These are phyloP conservation scores for Fulmarus glacialis DNA, from an alignment of 2,113 vertebrate genomes.

Conservation along the genomic window DNA sequence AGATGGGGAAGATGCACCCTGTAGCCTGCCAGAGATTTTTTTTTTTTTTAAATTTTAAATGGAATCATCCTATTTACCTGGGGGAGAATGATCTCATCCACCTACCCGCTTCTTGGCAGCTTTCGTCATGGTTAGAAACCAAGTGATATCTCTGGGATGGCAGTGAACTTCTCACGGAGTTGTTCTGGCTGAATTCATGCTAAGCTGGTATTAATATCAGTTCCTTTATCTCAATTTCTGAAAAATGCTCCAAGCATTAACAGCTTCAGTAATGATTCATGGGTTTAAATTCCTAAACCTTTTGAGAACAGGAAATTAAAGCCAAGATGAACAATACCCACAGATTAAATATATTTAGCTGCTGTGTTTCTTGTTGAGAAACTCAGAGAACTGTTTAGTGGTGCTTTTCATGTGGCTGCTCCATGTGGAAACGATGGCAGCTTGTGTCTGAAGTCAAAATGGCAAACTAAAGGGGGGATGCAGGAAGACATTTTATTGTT, in stretches of 20 bases:
- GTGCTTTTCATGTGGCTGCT: conserved; percentile 56
- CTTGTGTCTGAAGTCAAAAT: not conserved
- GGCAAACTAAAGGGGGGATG: not conserved
- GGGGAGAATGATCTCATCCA: not conserved
- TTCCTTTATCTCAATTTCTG: conserved; percentile 47
- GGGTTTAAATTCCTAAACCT: conserved; percentile 62
- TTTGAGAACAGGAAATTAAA: conserved; percentile 70
- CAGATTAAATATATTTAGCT: conserved; percentile 66
- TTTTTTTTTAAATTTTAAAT: not conserved
- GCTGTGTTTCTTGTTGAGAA: conserved; percentile 44
- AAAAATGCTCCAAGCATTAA: conserved; percentile 50
- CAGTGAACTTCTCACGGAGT: not conserved
- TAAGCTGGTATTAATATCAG: conserved; percentile 59
- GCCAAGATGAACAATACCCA: conserved; percentile 66
- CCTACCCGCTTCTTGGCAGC: not conserved
- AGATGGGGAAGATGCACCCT: not conserved
- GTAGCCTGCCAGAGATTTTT: not conserved
- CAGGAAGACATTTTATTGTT: conserved; percentile 15
- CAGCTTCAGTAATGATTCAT: conserved; percentile 60
- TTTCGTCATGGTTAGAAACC: not conserved
- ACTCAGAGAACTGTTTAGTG: conserved; percentile 13
- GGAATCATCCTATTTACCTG: not conserved
- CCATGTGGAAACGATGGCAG: conserved; percentile 20
- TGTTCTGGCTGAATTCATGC: not conserved
- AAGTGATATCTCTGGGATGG: not conserved